A percentile compares a stretch with the other conserved stretches of the same genome.
Conservation (phyloP, 1,140 invertebrate genomes). For the Drosophila paulistorum region DNA sequence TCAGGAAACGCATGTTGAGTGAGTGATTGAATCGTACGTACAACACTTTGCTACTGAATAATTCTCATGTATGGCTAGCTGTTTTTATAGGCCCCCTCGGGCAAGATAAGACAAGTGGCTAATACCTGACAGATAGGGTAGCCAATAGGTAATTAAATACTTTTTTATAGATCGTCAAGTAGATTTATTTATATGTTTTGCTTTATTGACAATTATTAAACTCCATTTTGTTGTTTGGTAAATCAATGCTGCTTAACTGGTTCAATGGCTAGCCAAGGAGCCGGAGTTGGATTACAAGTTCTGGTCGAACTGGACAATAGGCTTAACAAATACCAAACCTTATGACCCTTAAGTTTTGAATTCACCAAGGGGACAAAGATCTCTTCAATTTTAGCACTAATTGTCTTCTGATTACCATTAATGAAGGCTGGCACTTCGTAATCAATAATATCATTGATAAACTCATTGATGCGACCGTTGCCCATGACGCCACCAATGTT, state of each 20-base stretch:
- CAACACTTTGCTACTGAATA: conserved; percentile 56
- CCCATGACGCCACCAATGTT: conserved; percentile 76
- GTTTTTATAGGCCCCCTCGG: conserved; percentile 53
- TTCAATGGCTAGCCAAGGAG: conserved; percentile 69
- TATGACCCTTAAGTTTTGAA: conserved; percentile 60
- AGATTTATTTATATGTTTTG: conserved; percentile 8
- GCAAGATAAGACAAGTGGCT: conserved; percentile 33
- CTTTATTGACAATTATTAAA: background rate
- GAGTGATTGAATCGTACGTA: conserved; percentile 26
- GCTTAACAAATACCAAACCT: conserved; percentile 70
- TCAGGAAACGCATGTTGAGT: conserved; percentile 71
- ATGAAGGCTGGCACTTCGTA: conserved; percentile 67
- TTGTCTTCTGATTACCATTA: conserved; percentile 65
- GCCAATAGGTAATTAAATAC: conserved; percentile 9
- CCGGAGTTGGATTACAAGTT: conserved; percentile 62
- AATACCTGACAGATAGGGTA: conserved; percentile 3
- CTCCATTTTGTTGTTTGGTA: background rate
- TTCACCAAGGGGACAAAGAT: conserved; percentile 68
- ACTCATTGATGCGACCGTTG: conserved; percentile 69
- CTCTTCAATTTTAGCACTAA: conserved; percentile 61
- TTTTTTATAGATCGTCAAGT: conserved; percentile 2
- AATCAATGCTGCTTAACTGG: conserved; percentile 17
- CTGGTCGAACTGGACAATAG: conserved; percentile 25
- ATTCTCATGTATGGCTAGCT: conserved; percentile 16
- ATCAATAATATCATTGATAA: conserved; percentile 70